Base-by-base conservation (phyloP, 2,888 invertebrate genomes). In the Pachymerium ferrugineum region DNA sequence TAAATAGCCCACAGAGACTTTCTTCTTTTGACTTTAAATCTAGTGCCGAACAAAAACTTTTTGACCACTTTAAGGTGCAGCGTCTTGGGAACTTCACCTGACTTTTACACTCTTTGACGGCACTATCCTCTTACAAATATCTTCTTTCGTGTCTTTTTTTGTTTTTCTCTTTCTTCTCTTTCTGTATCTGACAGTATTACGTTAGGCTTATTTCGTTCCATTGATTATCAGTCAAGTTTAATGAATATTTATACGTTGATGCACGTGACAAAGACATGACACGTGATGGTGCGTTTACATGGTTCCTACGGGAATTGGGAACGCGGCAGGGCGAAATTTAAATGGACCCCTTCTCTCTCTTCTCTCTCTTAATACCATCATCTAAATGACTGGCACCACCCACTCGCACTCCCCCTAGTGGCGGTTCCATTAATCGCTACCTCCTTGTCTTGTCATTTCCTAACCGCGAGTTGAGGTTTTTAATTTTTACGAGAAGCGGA, bases 241-340 rank as follows among this genome's bases (percentile, higher is more conserved):
- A 62, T 62, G 62, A 62, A 62, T 62, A 62, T 62, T 62, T 62
- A 62, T 25, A 14, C 28, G 62, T 28, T 28, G 62, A 62, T n/a
- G 62, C 62, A 62, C 62, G 28, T 62, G 62, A 62, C 62, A 62
- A 62, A 62, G 62, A 62, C 62, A 62, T 62, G 62, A 62, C 62
- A 28, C 25, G 62, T 25, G 62, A 62, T 62, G 62, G 25, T 25
- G 62, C 12, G 28, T 62, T 62, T 62, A 62, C 62, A 62, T n/a
- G 62, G 62, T 28, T 28, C 62, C 62, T 62, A 28, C 28, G 62
- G 62, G 62, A 62, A 62, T 62, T 62, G 0, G 28, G 62, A 22
- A 12, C 62, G 62, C 28, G n/a, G 62, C n/a, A 28, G 62, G 62
- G 62, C 25, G 62, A 62, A 62, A 62, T 62, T 25, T 62, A 62